phyloP scores from a whole-genome alignment of 2,113 vertebrate species.

The Ciconia stormi region DNA sequence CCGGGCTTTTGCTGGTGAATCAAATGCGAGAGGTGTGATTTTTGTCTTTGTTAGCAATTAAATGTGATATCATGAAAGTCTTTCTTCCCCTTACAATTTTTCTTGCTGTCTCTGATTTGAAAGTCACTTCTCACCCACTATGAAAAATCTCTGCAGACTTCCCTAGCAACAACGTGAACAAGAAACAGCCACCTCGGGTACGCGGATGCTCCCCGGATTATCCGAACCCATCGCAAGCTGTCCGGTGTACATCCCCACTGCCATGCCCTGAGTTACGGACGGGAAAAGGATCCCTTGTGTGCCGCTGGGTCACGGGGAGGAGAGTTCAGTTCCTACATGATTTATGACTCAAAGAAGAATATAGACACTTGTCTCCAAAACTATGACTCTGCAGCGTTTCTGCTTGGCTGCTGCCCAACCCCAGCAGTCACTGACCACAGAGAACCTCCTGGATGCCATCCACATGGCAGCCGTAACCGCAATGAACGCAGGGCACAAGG shows the following conservation, averaged over 20 bases:
- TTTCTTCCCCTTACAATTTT: background rate
- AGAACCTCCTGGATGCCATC: background rate
- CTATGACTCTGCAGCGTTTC: background rate
- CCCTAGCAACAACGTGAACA: background rate
- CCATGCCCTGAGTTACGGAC: rapidly evolving
- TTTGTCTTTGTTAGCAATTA: conserved; percentile 29
- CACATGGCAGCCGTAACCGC: rapidly evolving
- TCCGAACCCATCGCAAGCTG: rapidly evolving
- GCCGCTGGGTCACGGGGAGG: background rate
- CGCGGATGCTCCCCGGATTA: background rate
- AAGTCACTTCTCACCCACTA: background rate
- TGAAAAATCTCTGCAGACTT: background rate
- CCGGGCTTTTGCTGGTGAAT: background rate
- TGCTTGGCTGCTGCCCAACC: background rate
- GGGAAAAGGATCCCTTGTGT: background rate
- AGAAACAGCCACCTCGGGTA: background rate
- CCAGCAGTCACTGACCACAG: background rate
- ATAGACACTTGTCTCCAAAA: background rate
- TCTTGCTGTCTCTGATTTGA: background rate
- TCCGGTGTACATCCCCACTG: rapidly evolving
- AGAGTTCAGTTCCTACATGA: background rate
- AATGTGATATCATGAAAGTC: background rate
- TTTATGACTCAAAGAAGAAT: background rate
- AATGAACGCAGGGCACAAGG: rapidly evolving
- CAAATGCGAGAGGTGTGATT: background rate